Conservation (phyloP, 2,888 invertebrate genomes). For the Tuta absoluta region DNA sequence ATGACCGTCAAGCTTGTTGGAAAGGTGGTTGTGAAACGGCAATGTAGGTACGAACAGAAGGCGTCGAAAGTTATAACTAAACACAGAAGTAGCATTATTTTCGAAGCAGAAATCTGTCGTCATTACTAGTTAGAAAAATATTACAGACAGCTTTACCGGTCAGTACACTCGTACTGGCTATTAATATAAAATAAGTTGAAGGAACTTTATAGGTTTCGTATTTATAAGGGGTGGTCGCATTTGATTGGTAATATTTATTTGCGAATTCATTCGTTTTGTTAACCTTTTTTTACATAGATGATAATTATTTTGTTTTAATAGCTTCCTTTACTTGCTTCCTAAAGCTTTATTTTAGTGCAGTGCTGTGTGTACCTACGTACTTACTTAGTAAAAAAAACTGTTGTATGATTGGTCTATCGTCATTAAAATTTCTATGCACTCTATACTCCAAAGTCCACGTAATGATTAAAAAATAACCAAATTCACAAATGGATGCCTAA, state of each 20-base stretch:
- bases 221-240: neutral
- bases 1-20: neutral
- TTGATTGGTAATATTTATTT: neutral
- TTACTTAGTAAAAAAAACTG: too few relatives aligned
- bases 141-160: neutral
- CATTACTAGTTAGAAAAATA: neutral
- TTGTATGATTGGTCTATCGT: too few relatives aligned
- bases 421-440: too few relatives aligned
- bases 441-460: too few relatives aligned
- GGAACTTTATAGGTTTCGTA: neutral
- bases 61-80: too few relatives aligned
- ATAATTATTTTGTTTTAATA: too few relatives aligned
- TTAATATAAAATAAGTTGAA: constrained; percentile 3
- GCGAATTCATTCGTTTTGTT: neutral
- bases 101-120: neutral
- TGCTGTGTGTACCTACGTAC: too few relatives aligned
- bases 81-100: neutral
- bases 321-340: too few relatives aligned
- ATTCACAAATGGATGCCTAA: neutral
- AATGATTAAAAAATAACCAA: neutral
- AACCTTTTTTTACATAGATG: neutral
- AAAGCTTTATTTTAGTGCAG: too few relatives aligned
- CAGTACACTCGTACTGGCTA: neutral
- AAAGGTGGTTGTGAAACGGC: neutral
- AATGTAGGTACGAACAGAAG: neutral